These are phyloP conservation scores for Imbricaverruca yamaguchii DNA, from an alignment of 2,888 invertebrate genomes.

Conservation along the genomic window DNA sequence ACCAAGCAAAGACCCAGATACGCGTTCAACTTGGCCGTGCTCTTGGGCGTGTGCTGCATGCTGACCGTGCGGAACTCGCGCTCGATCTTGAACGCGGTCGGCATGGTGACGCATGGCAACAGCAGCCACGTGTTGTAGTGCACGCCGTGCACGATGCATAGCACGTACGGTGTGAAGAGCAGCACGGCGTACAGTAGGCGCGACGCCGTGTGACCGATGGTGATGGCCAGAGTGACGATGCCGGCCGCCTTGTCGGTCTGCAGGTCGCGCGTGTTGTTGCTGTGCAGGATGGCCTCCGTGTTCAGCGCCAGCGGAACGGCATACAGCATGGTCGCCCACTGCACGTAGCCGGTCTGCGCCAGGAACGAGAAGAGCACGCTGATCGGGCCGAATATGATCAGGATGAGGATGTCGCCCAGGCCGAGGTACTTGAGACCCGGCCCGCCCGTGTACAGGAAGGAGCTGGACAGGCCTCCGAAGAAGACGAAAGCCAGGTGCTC, in stretches of 20 bases:
- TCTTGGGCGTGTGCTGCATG: slow-evolving; percentile 72
- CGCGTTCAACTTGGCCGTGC: slow-evolving; percentile 83
- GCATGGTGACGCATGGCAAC: slow-evolving; percentile 76
- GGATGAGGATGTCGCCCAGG: slow-evolving; percentile 81
- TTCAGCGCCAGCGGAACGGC: slow-evolving; percentile 88
- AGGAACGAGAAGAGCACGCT: slow-evolving; percentile 88
- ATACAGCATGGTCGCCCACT: slow-evolving; percentile 84
- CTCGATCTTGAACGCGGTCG: slow-evolving; percentile 81
- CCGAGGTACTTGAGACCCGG: slow-evolving; percentile 93
- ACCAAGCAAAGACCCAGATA: slow-evolving; percentile 62
- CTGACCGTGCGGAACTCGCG: slow-evolving; percentile 73
- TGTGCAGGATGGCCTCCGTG: slow-evolving; percentile 90
- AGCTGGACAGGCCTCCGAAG: slow-evolving; percentile 89
- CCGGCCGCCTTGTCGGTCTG: slow-evolving; percentile 81
- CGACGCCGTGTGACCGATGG: slow-evolving; percentile 83
- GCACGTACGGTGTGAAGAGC: slow-evolving; percentile 81
- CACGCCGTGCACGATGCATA: slow-evolving; percentile 75
- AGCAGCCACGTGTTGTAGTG: slow-evolving; percentile 82
- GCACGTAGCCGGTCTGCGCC: slow-evolving; percentile 83
- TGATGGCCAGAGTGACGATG: slow-evolving; percentile 88
- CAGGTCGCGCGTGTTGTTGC: slow-evolving; percentile 87
- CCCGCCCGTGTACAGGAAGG: slow-evolving; percentile 93
- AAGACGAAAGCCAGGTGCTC: slow-evolving; percentile 90
- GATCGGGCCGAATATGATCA: slow-evolving; percentile 88
- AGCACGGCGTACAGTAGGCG: slow-evolving; percentile 83